These are phyloP conservation scores for Drosophila melanica DNA, from an alignment of 1,140 invertebrate genomes.

Conservation along the genomic window DNA sequence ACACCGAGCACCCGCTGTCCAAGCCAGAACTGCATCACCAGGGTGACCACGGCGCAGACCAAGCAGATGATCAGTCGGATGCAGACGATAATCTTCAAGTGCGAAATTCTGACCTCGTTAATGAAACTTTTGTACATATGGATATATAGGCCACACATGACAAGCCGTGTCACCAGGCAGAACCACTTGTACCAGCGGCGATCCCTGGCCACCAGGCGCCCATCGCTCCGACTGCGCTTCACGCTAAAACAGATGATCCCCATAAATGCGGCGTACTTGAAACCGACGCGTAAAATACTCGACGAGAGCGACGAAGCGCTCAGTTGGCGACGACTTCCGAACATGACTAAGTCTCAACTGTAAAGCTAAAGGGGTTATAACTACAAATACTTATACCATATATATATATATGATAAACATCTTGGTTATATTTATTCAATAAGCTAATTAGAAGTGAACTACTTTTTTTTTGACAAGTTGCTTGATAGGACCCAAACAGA, in stretches of 20 bases:
- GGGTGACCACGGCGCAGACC: slow-evolving; percentile 30
- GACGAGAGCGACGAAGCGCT: slow-evolving; percentile 17
- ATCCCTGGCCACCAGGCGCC: slow-evolving; percentile 22
- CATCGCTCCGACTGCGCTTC: slow-evolving; percentile 7
- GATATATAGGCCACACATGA: slow-evolving; percentile 2
- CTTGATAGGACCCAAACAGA: not conserved
- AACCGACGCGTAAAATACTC: slow-evolving; percentile 5
- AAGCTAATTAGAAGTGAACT: not conserved
- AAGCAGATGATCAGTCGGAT: slow-evolving; percentile 15
- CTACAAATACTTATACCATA: not conserved
- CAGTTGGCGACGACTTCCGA: slow-evolving; percentile 13
- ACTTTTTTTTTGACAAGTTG: not conserved
- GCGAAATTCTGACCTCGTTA: not conserved
- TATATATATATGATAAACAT: not conserved
- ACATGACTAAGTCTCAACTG: slow-evolving; percentile 32
- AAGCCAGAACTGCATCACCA: slow-evolving; percentile 46
- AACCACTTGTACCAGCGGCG: slow-evolving; percentile 28
- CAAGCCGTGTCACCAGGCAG: slow-evolving; percentile 20
- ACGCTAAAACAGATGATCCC: slow-evolving; percentile 32
- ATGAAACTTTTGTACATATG: not conserved
- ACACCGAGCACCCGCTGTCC: slow-evolving; percentile 11
- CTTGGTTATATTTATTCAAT: not conserved
- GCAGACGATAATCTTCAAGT: slow-evolving; percentile 6
- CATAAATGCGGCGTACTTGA: slow-evolving; percentile 22
- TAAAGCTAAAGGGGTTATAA: not conserved